Conservation (phyloP, 2,797 vertebrate genomes). For the Peromyscus melanophrys region DNA sequence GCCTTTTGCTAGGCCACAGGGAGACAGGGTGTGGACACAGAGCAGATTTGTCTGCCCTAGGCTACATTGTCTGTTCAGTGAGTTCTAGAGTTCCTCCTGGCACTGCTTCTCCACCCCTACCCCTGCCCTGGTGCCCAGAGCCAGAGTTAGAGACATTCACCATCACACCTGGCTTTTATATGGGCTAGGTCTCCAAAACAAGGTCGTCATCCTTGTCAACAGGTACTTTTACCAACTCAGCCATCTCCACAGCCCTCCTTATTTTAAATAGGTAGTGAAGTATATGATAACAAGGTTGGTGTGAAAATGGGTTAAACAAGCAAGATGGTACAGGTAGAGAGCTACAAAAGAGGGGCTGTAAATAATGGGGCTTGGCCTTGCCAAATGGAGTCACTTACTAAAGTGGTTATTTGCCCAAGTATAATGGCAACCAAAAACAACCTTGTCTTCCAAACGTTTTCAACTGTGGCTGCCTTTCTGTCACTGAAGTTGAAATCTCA, state of each 20-base stretch:
- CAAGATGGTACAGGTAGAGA: not conserved
- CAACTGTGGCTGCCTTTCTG: not conserved
- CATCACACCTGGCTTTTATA: not conserved
- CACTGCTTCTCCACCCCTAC: not conserved
- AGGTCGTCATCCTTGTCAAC: not conserved
- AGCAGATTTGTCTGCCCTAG: not conserved
- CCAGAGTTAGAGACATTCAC: not conserved
- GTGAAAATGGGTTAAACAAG: slow-evolving; percentile 17
- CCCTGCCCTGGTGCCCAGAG: not conserved
- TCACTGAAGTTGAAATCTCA: slow-evolving; percentile 3
- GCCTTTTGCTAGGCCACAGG: not conserved
- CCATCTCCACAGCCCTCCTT: not conserved
- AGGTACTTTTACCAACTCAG: not conserved
- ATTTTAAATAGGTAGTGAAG: slow-evolving; percentile 18
- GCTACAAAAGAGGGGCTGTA: slow-evolving; percentile 8
- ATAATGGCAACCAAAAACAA: slow-evolving; percentile 46
- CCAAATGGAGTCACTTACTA: slow-evolving; percentile 4
- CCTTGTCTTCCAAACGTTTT: slow-evolving; percentile 2
- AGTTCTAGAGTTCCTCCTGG: not conserved
- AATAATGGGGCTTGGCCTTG: not conserved
- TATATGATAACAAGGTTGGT: slow-evolving; percentile 3
- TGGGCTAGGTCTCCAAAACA: not conserved
- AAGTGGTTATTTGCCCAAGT: slow-evolving; percentile 10
- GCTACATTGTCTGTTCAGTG: not conserved
- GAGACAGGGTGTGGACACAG: not conserved